Evolutionary conservation across 2,888 invertebrate genomes (phyloP).

Genomic region (Himalopsyche kuldschensis): DNA sequence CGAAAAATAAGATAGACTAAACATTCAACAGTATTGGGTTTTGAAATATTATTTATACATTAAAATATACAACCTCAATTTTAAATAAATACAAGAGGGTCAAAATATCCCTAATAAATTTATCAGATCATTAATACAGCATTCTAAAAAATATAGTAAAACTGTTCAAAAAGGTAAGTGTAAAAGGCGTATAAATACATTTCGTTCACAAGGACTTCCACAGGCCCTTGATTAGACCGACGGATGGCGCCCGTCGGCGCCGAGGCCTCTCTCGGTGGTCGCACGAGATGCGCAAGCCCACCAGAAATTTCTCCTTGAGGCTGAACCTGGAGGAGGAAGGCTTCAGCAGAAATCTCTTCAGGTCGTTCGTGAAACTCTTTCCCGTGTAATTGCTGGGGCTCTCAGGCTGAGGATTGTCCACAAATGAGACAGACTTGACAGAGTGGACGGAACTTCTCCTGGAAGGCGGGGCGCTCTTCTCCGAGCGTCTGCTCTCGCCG

Average conservation of each 20-base stretch:
- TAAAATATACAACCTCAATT: constrained; percentile 17
- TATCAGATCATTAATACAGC: constrained; percentile 30
- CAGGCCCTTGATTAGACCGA: constrained; percentile 56
- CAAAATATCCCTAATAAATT: constrained; percentile 22
- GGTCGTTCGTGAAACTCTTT: constrained; percentile 57
- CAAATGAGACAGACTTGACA: constrained; percentile 56
- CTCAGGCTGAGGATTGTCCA: constrained; percentile 51
- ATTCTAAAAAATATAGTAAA: constrained; percentile 19
- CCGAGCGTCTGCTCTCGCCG: constrained; percentile 43
- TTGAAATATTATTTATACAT: constrained; percentile 12
- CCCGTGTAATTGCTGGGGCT: constrained; percentile 55
- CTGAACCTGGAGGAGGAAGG: constrained; percentile 54
- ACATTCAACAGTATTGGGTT: background rate
- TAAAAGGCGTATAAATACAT: background rate
- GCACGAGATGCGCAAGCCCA: constrained; percentile 48
- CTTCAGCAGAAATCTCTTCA: constrained; percentile 55
- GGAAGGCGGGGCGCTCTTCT: constrained; percentile 41
- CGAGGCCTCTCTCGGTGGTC: constrained; percentile 52
- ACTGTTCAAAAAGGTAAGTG: constrained; percentile 2
- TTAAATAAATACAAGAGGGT: constrained; percentile 15
- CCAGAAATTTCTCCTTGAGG: constrained; percentile 55
- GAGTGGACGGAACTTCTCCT: constrained; percentile 56
- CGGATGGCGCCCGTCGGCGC: constrained; percentile 54
- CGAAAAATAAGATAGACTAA: background rate
- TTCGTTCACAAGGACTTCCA: constrained; percentile 55